phyloP scores from a whole-genome alignment of 2,113 vertebrate species.

The Python bivittatus region DNA sequence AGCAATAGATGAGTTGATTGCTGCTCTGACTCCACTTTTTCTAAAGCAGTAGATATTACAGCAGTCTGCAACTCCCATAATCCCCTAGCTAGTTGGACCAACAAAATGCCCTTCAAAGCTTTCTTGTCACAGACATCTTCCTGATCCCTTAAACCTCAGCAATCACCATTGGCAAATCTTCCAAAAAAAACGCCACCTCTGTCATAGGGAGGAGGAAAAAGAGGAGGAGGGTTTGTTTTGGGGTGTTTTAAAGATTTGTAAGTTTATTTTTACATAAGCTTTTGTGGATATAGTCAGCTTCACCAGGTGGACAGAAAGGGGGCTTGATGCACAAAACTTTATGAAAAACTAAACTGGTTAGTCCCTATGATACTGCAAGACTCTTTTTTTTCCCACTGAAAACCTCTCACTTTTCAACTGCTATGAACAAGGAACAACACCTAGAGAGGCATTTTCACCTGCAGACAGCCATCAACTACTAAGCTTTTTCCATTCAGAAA shows the following conservation, averaged over 20 bases:
- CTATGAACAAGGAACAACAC: background rate
- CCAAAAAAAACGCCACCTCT: background rate
- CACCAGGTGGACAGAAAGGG: background rate
- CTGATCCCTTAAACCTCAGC: background rate
- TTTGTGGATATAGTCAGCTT: background rate
- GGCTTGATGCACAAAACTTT: background rate
- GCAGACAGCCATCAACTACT: background rate
- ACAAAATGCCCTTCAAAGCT: background rate
- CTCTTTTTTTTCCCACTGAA: background rate
- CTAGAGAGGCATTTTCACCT: background rate
- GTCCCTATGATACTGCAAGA: background rate
- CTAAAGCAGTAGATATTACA: background rate
- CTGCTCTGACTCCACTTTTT: no score
- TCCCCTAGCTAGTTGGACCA: background rate
- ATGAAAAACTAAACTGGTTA: background rate
- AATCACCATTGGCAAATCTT: background rate
- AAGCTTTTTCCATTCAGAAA: background rate
- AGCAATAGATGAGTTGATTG: background rate
- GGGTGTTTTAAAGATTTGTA: background rate
- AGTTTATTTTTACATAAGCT: background rate
- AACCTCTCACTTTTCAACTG: background rate
- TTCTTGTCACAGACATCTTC: background rate
- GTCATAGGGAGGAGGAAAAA: background rate
- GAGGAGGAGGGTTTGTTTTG: background rate
- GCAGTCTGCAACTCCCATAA: background rate